Evolutionary conservation across 2,113 vertebrate genomes (phyloP).

Genomic region (Ranitomeya imitator): DNA sequence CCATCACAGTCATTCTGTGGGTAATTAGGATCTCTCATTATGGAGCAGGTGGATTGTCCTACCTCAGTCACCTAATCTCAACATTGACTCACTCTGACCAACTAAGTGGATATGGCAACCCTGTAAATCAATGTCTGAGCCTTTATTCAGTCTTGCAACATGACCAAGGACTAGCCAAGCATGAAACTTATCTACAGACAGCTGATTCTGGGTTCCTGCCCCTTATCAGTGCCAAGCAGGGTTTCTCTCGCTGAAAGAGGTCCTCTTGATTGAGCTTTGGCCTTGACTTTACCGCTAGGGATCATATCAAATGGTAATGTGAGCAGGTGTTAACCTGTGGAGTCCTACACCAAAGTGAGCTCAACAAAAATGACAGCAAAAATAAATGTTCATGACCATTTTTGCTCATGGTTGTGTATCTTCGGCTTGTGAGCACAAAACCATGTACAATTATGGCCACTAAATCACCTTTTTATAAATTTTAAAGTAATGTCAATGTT

Average conservation of each 20-base stretch:
- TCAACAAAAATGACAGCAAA: not conserved
- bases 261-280: too few species aligned
- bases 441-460: not conserved
- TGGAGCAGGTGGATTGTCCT: not conserved
- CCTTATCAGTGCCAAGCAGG: too few species aligned
- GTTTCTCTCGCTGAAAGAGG: too few species aligned
- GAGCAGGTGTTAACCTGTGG: not conserved
- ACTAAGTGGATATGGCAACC: too few species aligned
- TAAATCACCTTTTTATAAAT: too few species aligned
- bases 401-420: not conserved
- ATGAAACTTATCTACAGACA: too few species aligned
- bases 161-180: too few species aligned
- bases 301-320: not conserved
- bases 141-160: too few species aligned
- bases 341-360: not conserved
- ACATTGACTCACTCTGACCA: not conserved
- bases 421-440: not conserved
- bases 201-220: too few species aligned
- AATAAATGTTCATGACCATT: not conserved
- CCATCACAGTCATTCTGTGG: not conserved
- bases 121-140: too few species aligned
- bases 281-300: not conserved
- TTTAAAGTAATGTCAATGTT: too few species aligned
- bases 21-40: not conserved
- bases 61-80: not conserved